Evolutionary conservation across 2,113 vertebrate species (phyloP), one percentile per base, ranked within the genome.

Genomic region (Syngnathoides biaculeatus): DNA sequence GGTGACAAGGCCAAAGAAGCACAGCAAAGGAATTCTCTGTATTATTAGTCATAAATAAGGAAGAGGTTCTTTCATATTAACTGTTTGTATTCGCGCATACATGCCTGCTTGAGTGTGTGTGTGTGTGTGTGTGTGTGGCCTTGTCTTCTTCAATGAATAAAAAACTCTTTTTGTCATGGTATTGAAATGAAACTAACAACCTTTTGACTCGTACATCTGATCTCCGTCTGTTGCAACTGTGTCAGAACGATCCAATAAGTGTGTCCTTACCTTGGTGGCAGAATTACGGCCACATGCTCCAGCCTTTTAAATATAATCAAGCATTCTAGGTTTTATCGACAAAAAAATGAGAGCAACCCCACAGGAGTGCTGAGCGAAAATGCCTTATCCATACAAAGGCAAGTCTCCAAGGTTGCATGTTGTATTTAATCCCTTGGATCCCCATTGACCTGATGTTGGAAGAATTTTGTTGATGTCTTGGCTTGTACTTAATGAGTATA

Each of bases 381-480:
- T 17, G 53, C 65, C 71, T 80, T 65, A 79, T 71, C 74, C 74
- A 76, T 77, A 74, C 73, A 77, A 57, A 74, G 64, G 75, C 75
- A 5, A 74, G 78, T 81, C 80, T 80, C 81, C 73, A 74, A 81
- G 84, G 83, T 83, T 79, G 80, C 73, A 77, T 75, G 80, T 76
- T 84, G 71, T 73, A 69, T 74, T 83, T 84, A 86, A 86, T 86
- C 83, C 83, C 43, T 57, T 71, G 61, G 81, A 77, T 73, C 69
- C 73, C 84, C 47, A 64, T 40, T 66, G 78, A 79, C 79, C 69
- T 69, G 62, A 71, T 70, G 72, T 68, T 79, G 76, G 70, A 81
- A 81, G 70, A 78, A 82, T 80, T 79, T 74, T 86, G 75, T 85
- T 86, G 81, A 85, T 84, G 81, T 79, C 74, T 82, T 68, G n/a